Percentiles rank a stretch among this genome's conserved stretches.
Evolutionary conservation across 2,113 vertebrate genomes (phyloP).

Genomic region (Tamias sibiricus): DNA sequence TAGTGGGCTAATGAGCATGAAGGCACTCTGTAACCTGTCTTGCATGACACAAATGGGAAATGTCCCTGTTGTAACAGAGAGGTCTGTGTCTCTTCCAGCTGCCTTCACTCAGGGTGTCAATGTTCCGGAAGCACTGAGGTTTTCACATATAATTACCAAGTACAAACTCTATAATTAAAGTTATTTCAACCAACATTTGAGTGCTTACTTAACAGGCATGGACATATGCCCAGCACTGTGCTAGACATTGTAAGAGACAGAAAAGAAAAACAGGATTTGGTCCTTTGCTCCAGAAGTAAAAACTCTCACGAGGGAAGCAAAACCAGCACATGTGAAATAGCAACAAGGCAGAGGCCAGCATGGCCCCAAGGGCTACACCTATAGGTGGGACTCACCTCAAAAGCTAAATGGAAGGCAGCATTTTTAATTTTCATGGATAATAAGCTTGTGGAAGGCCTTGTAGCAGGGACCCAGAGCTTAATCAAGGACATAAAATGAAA

Average conservation of each 20-base stretch:
- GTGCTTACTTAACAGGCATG: background rate
- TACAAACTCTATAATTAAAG: background rate
- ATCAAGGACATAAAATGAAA: background rate
- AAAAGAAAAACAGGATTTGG: background rate
- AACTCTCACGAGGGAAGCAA: background rate
- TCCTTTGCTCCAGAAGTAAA: slow-evolving; percentile 6
- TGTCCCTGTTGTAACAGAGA: background rate
- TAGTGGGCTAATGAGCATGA: background rate
- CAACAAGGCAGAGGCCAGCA: background rate
- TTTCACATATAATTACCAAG: slow-evolving; percentile 1
- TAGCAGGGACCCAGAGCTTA: background rate
- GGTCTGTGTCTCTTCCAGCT: background rate
- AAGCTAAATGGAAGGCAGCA: background rate
- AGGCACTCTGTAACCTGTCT: background rate
- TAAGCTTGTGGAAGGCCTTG: background rate
- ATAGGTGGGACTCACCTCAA: background rate
- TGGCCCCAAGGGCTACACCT: rapidly evolving
- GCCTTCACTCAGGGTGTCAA: background rate
- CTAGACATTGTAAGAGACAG: background rate
- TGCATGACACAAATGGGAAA: background rate
- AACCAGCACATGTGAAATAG: background rate
- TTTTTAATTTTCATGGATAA: background rate
- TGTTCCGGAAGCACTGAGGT: background rate
- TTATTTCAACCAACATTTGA: background rate
- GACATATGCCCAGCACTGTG: background rate